These are phyloP conservation scores for Mola mola DNA, from an alignment of 2,113 vertebrate genomes.

Conservation along the genomic window DNA sequence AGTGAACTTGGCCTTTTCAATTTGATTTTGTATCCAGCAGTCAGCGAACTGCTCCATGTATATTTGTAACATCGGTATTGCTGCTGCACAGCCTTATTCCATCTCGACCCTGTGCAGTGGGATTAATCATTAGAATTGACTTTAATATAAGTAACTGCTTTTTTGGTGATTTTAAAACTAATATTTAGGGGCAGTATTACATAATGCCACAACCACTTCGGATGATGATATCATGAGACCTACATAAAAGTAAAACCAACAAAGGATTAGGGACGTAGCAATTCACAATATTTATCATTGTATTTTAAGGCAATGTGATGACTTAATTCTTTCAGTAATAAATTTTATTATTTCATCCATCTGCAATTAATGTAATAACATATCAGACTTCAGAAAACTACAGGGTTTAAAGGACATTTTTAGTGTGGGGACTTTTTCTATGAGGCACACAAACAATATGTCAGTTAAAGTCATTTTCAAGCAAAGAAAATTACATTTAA, in stretches of 20 bases:
- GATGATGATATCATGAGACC: constrained; percentile 17
- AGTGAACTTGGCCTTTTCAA: too few species aligned
- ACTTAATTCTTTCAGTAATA: too few species aligned
- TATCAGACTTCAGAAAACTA: background rate
- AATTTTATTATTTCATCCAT: background rate
- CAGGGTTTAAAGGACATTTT: background rate
- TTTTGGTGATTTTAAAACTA: background rate
- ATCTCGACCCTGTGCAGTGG: background rate
- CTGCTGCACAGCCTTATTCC: background rate
- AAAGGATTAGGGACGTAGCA: constrained; percentile 11
- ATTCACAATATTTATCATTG: constrained; percentile 22
- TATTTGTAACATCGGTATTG: background rate
- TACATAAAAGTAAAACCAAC: constrained; percentile 10
- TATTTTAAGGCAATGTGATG: too few species aligned
- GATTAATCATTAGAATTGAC: background rate
- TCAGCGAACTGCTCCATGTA: background rate
- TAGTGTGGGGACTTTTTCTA: background rate
- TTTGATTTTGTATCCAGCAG: background rate
- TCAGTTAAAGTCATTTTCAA: too few species aligned
- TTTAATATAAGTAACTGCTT: background rate
- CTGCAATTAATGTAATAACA: background rate
- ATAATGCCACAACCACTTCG: constrained; percentile 11
- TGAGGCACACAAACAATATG: too few species aligned
- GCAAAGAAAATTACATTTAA: too few species aligned
- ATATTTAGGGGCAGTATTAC: constrained; percentile 5